Evolutionary conservation across 2,888 invertebrate species (phyloP).

Genomic region (Mesochorus sp.): DNA sequence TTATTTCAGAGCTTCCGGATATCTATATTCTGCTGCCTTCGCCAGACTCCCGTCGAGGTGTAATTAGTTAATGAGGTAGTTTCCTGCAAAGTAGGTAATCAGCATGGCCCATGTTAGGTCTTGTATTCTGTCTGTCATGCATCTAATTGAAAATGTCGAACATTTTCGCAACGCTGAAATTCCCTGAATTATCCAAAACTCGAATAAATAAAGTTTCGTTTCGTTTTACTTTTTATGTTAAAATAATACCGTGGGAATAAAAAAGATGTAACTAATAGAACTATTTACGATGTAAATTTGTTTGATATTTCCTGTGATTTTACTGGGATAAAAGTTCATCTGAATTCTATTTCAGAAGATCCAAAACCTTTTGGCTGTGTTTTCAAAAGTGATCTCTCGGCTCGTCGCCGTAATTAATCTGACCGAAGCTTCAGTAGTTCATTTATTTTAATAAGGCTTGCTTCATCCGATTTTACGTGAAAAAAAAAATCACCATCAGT

Average conservation of each 20-base stretch:
- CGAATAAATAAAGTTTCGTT: constrained; percentile 10
- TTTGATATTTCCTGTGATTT: constrained; percentile 18
- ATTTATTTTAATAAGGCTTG: constrained; percentile 74
- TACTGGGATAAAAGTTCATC: constrained; percentile 44
- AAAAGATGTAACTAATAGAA: no score
- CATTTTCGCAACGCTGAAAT: constrained; percentile 26
- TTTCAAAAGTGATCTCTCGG: constrained; percentile 27
- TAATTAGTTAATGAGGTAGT: constrained; percentile 66
- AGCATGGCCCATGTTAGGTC: constrained; percentile 33
- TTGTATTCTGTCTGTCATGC: constrained; percentile 60
- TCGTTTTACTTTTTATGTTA: no score
- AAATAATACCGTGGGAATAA: no score
- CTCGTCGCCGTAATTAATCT: constrained; percentile 68
- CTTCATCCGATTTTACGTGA: constrained; percentile 55
- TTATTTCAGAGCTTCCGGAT: constrained; percentile 16
- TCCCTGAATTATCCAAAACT: background rate
- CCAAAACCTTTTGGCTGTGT: constrained; percentile 25
- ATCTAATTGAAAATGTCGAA: constrained; percentile 63
- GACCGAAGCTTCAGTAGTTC: constrained; percentile 67
- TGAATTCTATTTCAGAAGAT: constrained; percentile 55
- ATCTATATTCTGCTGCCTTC: constrained; percentile 9
- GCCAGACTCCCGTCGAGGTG: constrained; percentile 42
- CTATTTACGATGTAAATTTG: no score
- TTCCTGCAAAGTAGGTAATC: constrained; percentile 60
- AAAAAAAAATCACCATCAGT: constrained; percentile 38